These are phyloP conservation scores for Hirtodrosophila histrioides DNA, from an alignment of 2,888 invertebrate species.

Conservation along the genomic window DNA sequence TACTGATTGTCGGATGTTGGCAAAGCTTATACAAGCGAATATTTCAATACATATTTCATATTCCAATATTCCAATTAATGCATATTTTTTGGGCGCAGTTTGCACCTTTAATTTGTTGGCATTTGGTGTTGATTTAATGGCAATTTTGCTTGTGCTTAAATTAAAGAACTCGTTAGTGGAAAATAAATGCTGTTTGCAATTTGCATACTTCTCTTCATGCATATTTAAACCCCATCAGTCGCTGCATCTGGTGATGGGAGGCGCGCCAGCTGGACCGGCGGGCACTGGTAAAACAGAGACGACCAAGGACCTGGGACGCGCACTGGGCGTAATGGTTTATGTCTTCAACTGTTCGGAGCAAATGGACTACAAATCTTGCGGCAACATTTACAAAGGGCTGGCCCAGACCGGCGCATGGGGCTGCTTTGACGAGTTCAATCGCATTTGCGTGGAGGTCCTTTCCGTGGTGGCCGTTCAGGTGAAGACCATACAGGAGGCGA, in stretches of 20 bases:
- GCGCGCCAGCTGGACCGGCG: slow-evolving; percentile 97
- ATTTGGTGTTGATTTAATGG: slow-evolving; percentile 53
- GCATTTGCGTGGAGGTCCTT: slow-evolving; percentile 97
- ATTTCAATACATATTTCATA: slow-evolving; percentile 13
- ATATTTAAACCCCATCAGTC: slow-evolving; percentile 85
- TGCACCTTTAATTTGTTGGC: slow-evolving; percentile 29
- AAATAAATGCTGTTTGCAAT: slow-evolving; percentile 69
- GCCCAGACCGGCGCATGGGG: slow-evolving; percentile 99
- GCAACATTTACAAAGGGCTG: slow-evolving; percentile 97
- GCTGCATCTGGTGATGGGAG: slow-evolving; percentile 96
- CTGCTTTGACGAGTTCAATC: slow-evolving; percentile 98
- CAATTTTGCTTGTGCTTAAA: slow-evolving; percentile 55
- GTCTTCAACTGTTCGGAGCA: slow-evolving; percentile 99
- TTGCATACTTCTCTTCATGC: slow-evolving; percentile 53
- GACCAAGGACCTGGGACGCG: slow-evolving; percentile 97
- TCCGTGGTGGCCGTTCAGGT: slow-evolving; percentile 98
- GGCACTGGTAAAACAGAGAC: slow-evolving; percentile 99
- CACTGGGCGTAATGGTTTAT: slow-evolving; percentile 98
- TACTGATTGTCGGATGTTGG: too few species aligned
- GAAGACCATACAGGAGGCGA: slow-evolving; percentile 93
- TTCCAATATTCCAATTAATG: slow-evolving; percentile 33
- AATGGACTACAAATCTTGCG: slow-evolving; percentile 98
- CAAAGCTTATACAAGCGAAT: too few species aligned
- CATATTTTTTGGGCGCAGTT: slow-evolving; percentile 7
- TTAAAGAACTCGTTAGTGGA: slow-evolving; percentile 78